phyloP scores from a whole-genome alignment of 2,888 invertebrate genomes.

The Gymnoscelis rufifasciata region DNA sequence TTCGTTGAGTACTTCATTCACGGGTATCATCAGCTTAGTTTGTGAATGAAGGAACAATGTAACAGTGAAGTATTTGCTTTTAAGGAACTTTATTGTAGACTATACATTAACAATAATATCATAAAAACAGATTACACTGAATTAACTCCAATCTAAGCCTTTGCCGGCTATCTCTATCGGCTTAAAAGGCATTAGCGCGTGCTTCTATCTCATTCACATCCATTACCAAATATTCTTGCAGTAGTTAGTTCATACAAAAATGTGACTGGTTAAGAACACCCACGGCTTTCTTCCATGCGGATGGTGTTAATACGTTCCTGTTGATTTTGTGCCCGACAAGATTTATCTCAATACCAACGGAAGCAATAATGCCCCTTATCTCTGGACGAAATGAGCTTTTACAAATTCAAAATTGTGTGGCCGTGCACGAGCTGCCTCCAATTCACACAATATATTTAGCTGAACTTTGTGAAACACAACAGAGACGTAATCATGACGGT shows the following conservation, averaged over 20 bases:
- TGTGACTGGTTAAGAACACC: slow-evolving; percentile 70
- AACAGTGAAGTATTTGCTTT: slow-evolving; percentile 9
- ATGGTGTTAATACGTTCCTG: slow-evolving; percentile 70
- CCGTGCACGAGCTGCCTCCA: slow-evolving; percentile 51
- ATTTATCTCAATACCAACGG: slow-evolving; percentile 38
- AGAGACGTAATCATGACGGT: slow-evolving; percentile 66
- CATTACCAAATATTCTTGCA: slow-evolving; percentile 57
- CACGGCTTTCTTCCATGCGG: slow-evolving; percentile 65
- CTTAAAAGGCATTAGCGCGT: slow-evolving; percentile 31
- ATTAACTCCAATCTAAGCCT: slow-evolving; percentile 19
- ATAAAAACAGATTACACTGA: slow-evolving; percentile 11
- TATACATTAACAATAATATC: too few relatives aligned
- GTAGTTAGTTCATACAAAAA: slow-evolving; percentile 58
- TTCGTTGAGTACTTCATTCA: slow-evolving; percentile 25
- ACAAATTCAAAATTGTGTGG: slow-evolving; percentile 24
- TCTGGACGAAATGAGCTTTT: slow-evolving; percentile 23
- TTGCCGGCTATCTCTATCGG: slow-evolving; percentile 19
- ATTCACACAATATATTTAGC: slow-evolving; percentile 75
- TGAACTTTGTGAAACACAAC: slow-evolving; percentile 73
- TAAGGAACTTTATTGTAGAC: too few relatives aligned
- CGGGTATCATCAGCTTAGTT: slow-evolving; percentile 6
- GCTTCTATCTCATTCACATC: slow-evolving; percentile 40
- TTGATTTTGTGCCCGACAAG: slow-evolving; percentile 63
- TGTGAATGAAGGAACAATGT: slow-evolving; percentile 11
- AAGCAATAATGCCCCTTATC: slow-evolving; percentile 52